Percentiles rank a stretch among this genome's conserved stretches.
Conservation (phyloP, 2,797 vertebrate genomes). For the Chiloscyllium punctatum region DNA sequence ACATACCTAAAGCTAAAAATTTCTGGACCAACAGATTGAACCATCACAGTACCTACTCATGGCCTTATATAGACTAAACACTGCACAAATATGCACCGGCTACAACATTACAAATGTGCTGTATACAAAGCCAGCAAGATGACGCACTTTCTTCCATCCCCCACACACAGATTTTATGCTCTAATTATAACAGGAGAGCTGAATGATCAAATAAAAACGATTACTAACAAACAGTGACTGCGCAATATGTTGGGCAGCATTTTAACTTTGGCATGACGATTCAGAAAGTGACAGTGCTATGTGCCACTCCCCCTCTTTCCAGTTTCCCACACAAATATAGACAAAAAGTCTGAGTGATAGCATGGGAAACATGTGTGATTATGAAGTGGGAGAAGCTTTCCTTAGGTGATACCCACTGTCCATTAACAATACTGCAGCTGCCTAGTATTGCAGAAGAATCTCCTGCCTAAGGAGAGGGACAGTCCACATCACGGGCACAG, state of each 20-base stretch:
- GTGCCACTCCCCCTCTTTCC: background rate
- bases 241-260: background rate
- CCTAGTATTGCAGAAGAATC: background rate
- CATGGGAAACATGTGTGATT: background rate
- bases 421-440: background rate
- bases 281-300: too few relatives aligned
- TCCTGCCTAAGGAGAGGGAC: background rate
- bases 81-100: constrained; percentile 30
- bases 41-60: background rate
- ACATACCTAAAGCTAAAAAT: constrained; percentile 15
- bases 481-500: background rate
- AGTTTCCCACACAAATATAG: background rate
- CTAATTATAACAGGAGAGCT: background rate
- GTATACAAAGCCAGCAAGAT: constrained; percentile 25
- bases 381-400: background rate
- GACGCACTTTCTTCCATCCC: constrained; percentile 28
- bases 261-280: background rate
- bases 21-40: background rate
- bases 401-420: too few relatives aligned
- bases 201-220: background rate
- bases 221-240: background rate
- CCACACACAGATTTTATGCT: background rate
- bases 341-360: background rate
- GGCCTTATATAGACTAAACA: constrained; percentile 35
- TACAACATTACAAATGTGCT: constrained; percentile 31